phyloP scores from a whole-genome alignment of 2,797 vertebrate species.

The Leucoraja ocellata region DNA sequence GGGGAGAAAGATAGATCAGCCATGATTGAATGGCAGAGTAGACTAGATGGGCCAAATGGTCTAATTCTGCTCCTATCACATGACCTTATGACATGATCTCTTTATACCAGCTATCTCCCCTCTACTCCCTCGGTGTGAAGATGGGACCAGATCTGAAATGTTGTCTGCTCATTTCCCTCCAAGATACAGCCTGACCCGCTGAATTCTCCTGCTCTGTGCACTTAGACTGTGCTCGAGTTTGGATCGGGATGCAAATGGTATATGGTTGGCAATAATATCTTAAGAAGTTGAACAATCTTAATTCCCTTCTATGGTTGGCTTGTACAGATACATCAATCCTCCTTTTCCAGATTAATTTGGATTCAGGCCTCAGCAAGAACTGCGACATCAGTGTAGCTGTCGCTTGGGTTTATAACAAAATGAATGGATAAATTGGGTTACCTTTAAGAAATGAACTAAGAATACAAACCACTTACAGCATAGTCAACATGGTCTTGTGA shows the following conservation, averaged over 20 bases:
- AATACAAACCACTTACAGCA: too few species aligned
- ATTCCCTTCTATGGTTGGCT: background rate
- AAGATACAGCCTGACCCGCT: too few species aligned
- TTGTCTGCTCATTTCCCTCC: too few species aligned
- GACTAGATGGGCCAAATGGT: too few species aligned
- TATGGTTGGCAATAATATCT: background rate
- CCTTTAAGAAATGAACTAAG: too few species aligned
- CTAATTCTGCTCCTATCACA: too few species aligned
- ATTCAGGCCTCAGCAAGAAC: background rate
- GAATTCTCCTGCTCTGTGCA: background rate
- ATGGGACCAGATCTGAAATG: too few species aligned
- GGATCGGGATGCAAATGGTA: background rate
- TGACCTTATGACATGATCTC: too few species aligned
- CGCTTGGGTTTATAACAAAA: background rate
- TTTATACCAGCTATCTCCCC: too few species aligned
- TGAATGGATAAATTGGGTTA: background rate
- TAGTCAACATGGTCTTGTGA: background rate
- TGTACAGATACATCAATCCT: background rate
- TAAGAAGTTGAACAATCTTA: background rate
- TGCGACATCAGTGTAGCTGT: background rate
- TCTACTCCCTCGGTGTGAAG: too few species aligned
- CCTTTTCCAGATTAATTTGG: background rate
- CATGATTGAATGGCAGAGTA: too few species aligned
- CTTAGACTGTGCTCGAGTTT: background rate
- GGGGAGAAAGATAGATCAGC: too few species aligned